Conservation (phyloP, 2,888 invertebrate species). For the Noctua janthina region DNA sequence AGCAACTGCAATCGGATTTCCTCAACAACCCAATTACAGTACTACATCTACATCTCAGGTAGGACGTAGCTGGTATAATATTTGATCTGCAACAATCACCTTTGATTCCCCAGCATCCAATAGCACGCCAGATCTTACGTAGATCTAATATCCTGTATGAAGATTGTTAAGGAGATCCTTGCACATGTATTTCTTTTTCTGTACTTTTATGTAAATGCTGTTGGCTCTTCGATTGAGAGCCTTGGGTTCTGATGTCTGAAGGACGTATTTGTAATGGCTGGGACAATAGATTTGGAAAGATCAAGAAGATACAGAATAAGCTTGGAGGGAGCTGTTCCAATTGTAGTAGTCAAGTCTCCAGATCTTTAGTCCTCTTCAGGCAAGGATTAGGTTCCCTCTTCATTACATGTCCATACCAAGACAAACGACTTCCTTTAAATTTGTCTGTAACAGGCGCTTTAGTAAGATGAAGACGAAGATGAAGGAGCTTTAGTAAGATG, state of each 20-base stretch:
- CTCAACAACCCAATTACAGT: not conserved
- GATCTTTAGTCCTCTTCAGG: not conserved
- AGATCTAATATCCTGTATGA: constrained; percentile 33
- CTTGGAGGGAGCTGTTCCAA: not conserved
- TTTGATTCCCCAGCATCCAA: constrained; percentile 24
- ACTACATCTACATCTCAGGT: not conserved
- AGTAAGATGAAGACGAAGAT: no score
- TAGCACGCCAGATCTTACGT: constrained; percentile 12
- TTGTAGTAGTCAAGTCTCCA: not conserved
- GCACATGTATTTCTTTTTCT: constrained; percentile 26
- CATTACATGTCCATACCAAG: no score
- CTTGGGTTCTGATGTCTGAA: constrained; percentile 6
- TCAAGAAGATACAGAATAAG: not conserved
- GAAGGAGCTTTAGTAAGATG: not conserved
- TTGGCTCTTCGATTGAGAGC: constrained; percentile 8
- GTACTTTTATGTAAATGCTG: constrained; percentile 13
- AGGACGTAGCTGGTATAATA: constrained; percentile 11
- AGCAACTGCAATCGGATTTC: not conserved
- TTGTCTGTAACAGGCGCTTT: no score
- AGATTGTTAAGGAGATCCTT: constrained; percentile 7
- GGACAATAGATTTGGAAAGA: not conserved
- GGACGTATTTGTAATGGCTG: not conserved
- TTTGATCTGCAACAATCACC: constrained; percentile 19
- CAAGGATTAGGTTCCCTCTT: not conserved
- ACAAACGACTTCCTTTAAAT: no score